A percentile compares a stretch with the other conserved stretches of the same genome.
Conservation (phyloP, 1,140 invertebrate species). For the Drosophila sulfurigaster region DNA sequence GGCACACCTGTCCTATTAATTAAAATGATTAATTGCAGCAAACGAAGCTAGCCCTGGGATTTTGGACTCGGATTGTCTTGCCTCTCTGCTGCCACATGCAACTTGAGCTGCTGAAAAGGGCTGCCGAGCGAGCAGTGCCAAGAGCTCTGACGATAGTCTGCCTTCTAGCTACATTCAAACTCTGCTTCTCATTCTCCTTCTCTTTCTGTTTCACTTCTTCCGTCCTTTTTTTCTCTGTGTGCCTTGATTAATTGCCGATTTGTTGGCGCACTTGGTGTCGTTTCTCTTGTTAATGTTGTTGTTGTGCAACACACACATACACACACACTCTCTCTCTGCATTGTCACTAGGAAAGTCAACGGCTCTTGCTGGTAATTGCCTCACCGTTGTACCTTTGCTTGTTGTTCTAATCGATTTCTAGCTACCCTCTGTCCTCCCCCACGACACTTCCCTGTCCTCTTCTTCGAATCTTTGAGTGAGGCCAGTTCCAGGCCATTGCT, state of each 20-base stretch:
- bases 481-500: slow-evolving; percentile 36
- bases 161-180: neutral
- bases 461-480: neutral
- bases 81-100: slow-evolving; percentile 52
- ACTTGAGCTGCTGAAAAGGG: slow-evolving; percentile 38
- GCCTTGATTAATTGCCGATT: slow-evolving; percentile 81
- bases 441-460: neutral
- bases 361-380: slow-evolving; percentile 76
- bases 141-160: slow-evolving; percentile 52
- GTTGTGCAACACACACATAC: slow-evolving; percentile 33
- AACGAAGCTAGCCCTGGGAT: slow-evolving; percentile 1
- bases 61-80: slow-evolving; percentile 35
- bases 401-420: slow-evolving; percentile 81
- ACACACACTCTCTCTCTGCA: slow-evolving; percentile 37
- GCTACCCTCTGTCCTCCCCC: slow-evolving; percentile 3
- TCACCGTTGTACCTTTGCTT: slow-evolving; percentile 77
- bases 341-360: slow-evolving; percentile 64
- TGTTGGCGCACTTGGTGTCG: slow-evolving; percentile 77
- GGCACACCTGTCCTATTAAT: slow-evolving; percentile 82
- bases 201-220: slow-evolving; percentile 18
- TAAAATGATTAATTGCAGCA: slow-evolving; percentile 79
- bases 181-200: too few relatives aligned
- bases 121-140: slow-evolving; percentile 54
- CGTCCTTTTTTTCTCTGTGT: slow-evolving; percentile 28
- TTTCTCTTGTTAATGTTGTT: slow-evolving; percentile 56